phyloP scores from a whole-genome alignment of 2,113 vertebrate species.

The Ictalurus furcatus region DNA sequence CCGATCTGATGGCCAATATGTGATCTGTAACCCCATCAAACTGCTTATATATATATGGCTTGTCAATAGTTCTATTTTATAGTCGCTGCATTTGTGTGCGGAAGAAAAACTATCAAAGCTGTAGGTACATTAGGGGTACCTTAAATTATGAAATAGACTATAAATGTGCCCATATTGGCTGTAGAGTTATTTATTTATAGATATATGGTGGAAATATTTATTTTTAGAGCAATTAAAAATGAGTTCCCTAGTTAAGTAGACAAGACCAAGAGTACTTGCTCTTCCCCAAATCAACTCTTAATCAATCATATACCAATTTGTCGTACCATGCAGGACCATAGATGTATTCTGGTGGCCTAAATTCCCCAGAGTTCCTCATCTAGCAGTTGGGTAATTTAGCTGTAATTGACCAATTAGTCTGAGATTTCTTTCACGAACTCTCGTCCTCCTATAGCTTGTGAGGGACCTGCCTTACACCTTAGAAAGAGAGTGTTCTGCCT shows the following conservation, averaged over 20 bases:
- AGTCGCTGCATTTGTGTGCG: constrained; percentile 41
- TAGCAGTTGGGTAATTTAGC: constrained; percentile 25
- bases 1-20: constrained; percentile 55
- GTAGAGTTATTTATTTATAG: constrained; percentile 72
- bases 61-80: constrained; percentile 54
- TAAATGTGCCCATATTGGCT: constrained; percentile 50
- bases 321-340: constrained; percentile 26
- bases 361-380: constrained; percentile 48
- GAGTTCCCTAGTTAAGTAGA: constrained; percentile 31
- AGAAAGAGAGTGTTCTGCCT: constrained; percentile 35
- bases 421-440: constrained; percentile 43
- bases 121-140: constrained; percentile 55
- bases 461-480: constrained; percentile 60
- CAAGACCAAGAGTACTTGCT: constrained; percentile 26
- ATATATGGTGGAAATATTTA: constrained; percentile 62
- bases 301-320: constrained; percentile 25
- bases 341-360: constrained; percentile 64
- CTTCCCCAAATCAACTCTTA: constrained; percentile 36
- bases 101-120: constrained; percentile 28
- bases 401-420: constrained; percentile 49
- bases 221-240: constrained; percentile 54
- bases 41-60: constrained; percentile 63
- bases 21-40: constrained; percentile 59
- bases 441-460: constrained; percentile 41
- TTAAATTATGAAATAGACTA: constrained; percentile 35